Evolutionary conservation across 2,113 vertebrate species (phyloP).

Genomic region (Galeopterus variegatus): DNA sequence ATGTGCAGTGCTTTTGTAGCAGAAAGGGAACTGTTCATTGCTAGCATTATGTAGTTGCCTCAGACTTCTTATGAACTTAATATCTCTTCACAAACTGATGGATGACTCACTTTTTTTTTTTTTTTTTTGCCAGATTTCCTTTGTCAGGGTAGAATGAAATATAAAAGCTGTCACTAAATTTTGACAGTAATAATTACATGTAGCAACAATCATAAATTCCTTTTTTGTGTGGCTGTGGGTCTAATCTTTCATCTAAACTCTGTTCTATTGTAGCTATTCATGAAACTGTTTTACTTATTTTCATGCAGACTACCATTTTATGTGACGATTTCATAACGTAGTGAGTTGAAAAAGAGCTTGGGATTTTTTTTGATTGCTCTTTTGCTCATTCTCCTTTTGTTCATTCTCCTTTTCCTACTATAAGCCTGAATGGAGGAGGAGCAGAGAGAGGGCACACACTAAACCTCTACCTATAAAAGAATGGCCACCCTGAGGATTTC

Average conservation of each 20-base stretch:
- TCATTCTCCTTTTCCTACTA: neutral
- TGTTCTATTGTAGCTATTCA: conserved; percentile 70
- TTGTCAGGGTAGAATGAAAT: conserved; percentile 71
- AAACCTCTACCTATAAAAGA: neutral
- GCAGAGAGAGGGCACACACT: neutral
- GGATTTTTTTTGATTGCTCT: conserved; percentile 63
- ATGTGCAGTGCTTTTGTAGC: conserved; percentile 59
- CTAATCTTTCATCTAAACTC: conserved; percentile 73
- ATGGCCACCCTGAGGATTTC: neutral
- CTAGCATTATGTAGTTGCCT: conserved; percentile 45
- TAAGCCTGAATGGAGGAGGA: neutral
- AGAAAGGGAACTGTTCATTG: conserved; percentile 74
- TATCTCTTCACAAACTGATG: conserved; percentile 64
- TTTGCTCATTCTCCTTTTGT: neutral
- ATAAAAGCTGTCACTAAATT: conserved; percentile 77
- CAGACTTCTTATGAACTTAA: conserved; percentile 72
- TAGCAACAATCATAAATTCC: conserved; percentile 68
- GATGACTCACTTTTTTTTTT: conserved; percentile 73
- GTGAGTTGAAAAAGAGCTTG: conserved; percentile 58
- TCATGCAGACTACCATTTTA: conserved; percentile 59
- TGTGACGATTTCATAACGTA: conserved; percentile 48
- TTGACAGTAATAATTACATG: conserved; percentile 72
- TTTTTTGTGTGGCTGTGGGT: conserved; percentile 29
- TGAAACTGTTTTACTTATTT: conserved; percentile 61
- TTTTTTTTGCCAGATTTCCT: conserved; percentile 60